phyloP scores from a whole-genome alignment of 2,888 invertebrate species.

The Eilema sororculum region DNA sequence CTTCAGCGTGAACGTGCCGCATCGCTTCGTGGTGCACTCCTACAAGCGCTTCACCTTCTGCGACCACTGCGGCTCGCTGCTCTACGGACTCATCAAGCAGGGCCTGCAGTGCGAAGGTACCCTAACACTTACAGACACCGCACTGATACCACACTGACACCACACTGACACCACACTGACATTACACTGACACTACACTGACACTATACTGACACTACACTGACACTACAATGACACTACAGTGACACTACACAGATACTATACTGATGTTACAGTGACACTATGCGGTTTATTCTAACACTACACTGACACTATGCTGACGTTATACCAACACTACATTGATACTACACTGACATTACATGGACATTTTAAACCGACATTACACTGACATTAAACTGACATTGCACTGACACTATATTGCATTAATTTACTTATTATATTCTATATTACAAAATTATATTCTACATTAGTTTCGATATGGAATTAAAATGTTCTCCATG shows the following conservation, averaged over 20 bases:
- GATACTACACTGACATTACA: neutral
- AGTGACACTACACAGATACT: neutral
- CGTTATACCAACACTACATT: neutral
- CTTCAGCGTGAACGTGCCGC: slow-evolving; percentile 99
- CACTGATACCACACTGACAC: neutral
- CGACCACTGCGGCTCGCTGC: slow-evolving; percentile 99
- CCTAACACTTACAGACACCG: neutral
- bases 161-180: neutral
- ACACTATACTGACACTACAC: neutral
- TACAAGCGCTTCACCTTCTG: slow-evolving; percentile 99
- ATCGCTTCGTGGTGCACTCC: slow-evolving; percentile 97
- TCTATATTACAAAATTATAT: too few relatives aligned
- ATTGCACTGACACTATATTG: neutral
- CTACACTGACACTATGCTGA: neutral
- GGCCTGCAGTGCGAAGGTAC: slow-evolving; percentile 97
- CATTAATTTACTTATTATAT: too few relatives aligned
- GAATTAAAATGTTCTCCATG: too few relatives aligned
- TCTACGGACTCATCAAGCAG: slow-evolving; percentile 98
- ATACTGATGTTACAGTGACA: neutral
- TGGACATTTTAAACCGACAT: too few relatives aligned
- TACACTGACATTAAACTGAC: neutral
- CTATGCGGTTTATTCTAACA: neutral
- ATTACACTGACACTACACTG: neutral
- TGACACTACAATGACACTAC: neutral
- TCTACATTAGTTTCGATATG: too few relatives aligned